A percentile compares a stretch with the other conserved stretches of the same genome.
Evolutionary conservation across 1,140 invertebrate genomes (phyloP).

Genomic region (Lepidotrigona ventralis): DNA sequence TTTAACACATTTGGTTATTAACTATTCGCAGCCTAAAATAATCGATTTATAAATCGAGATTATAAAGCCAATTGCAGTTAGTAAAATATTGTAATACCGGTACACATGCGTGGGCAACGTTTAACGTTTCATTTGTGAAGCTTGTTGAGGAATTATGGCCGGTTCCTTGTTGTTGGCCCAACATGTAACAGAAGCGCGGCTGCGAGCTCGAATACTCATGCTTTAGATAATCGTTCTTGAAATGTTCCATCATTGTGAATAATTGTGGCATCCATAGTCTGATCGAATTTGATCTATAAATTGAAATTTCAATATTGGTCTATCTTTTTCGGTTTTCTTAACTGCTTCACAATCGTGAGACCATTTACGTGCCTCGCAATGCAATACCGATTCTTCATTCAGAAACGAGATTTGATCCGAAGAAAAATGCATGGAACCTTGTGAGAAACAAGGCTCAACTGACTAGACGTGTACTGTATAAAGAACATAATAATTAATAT

Average conservation of each 20-base stretch:
- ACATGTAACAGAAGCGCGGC: conserved; percentile 66
- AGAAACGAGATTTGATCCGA: too few relatives aligned
- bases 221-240: conserved; percentile 61
- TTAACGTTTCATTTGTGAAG: conserved; percentile 25
- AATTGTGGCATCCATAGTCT: conserved; percentile 77
- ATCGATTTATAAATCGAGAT: too few relatives aligned
- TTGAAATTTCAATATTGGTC: background rate
- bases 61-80: too few relatives aligned
- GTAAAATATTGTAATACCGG: conserved; percentile 26
- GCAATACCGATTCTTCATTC: too few relatives aligned
- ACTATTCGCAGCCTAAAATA: too few relatives aligned
- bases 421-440: too few relatives aligned
- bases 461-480: too few relatives aligned
- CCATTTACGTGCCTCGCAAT: too few relatives aligned
- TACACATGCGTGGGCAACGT: conserved; percentile 39
- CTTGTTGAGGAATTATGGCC: conserved; percentile 27
- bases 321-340: background rate
- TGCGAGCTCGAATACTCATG: conserved; percentile 6
- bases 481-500: too few relatives aligned
- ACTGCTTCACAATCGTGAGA: too few relatives aligned
- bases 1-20: too few relatives aligned
- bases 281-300: conserved; percentile 73
- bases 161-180: conserved; percentile 44
- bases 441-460: too few relatives aligned
- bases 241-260: conserved; percentile 74